A percentile compares a stretch with the other conserved stretches of the same genome.
Conservation (phyloP, 1,140 invertebrate genomes). For the Spodoptera frugiperda region DNA sequence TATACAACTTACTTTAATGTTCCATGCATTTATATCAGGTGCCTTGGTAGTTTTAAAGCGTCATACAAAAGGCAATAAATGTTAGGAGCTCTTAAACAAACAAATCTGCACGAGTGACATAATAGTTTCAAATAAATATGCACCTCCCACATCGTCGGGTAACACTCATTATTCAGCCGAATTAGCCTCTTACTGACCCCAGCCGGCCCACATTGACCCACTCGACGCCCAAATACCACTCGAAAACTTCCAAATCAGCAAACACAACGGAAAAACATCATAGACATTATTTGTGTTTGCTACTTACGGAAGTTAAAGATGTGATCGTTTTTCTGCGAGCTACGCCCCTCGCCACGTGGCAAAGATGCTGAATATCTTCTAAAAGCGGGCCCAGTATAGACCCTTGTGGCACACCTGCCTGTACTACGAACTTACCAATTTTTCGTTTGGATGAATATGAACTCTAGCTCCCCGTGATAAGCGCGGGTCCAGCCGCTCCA, state of each 20-base stretch:
- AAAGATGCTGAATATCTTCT: conserved; percentile 78
- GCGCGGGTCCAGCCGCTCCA: conserved; percentile 41
- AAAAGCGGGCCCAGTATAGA: conserved; percentile 73
- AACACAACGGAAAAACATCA: conserved; percentile 83
- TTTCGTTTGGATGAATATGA: conserved; percentile 49
- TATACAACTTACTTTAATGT: neutral
- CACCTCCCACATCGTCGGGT: conserved; percentile 6
- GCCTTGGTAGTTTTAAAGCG: neutral
- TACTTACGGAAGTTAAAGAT: conserved; percentile 82
- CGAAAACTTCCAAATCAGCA: conserved; percentile 52
- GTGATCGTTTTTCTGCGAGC: conserved; percentile 78
- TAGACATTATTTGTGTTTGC: conserved; percentile 82
- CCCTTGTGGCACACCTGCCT: conserved; percentile 80
- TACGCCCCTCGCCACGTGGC: conserved; percentile 77
- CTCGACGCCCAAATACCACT: conserved; percentile 50
- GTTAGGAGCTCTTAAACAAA: neutral
- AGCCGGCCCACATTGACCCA: conserved; percentile 49
- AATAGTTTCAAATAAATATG: neutral
- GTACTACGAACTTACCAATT: neutral
- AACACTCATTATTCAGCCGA: conserved; percentile 27
- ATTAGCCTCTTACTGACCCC: conserved; percentile 45
- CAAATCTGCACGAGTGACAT: conserved; percentile 1
- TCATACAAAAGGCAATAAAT: neutral
- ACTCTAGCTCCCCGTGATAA: conserved; percentile 55
- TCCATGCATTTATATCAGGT: too few relatives aligned